phyloP scores from a whole-genome alignment of 2,888 invertebrate species.

The Rhodophaea formosa region DNA sequence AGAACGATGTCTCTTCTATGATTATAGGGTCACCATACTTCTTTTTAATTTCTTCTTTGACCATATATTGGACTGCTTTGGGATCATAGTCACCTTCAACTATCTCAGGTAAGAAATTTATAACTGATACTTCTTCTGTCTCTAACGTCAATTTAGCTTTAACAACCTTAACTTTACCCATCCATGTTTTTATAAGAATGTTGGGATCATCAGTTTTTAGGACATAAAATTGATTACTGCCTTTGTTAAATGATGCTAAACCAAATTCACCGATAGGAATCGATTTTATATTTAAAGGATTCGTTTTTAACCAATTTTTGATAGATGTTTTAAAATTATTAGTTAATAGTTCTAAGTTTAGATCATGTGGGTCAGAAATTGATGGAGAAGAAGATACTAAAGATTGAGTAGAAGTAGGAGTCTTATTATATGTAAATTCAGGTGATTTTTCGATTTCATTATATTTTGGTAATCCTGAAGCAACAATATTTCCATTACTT shows the following conservation, averaged over 20 bases:
- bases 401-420: not conserved
- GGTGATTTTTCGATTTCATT: not conserved
- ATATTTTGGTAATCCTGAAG: not conserved
- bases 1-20: not conserved
- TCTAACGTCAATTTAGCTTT: constrained; percentile 31
- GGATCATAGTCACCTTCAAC: constrained; percentile 24
- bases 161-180: constrained; percentile 28
- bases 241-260: not conserved
- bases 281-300: not conserved
- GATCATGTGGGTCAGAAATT: not conserved
- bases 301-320: not conserved
- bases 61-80: constrained; percentile 23
- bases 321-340: not conserved
- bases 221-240: not conserved
- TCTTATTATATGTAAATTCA: not conserved
- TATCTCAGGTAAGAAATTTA: constrained; percentile 34
- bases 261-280: not conserved
- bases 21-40: not conserved
- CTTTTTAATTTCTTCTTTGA: constrained; percentile 25
- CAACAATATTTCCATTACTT: too few relatives aligned
- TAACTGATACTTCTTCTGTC: constrained; percentile 24
- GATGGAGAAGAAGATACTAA: not conserved
- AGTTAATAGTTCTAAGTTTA: not conserved
- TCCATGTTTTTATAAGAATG: constrained; percentile 33
- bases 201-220: constrained; percentile 26